Evolutionary conservation across 2,113 vertebrate genomes (phyloP), one percentile per base, ranked within the genome.

Genomic region (Paramisgurnus dabryanus): DNA sequence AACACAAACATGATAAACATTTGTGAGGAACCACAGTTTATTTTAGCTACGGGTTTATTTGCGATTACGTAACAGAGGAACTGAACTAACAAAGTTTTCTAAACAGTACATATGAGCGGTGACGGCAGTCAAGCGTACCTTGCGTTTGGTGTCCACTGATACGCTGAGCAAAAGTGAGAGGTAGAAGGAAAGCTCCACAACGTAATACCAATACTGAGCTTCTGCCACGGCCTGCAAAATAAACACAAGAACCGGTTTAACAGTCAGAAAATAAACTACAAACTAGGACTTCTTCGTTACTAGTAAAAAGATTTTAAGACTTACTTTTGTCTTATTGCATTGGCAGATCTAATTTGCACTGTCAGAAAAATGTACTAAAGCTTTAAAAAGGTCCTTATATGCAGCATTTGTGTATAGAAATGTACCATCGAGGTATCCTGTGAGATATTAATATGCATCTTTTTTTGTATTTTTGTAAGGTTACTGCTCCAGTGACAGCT

Each of bases 131-230:
- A 67, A 45, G 86, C 95, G 93, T 86, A 99, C 97, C 93, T 98
- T 99, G 78, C 97, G 93, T 83, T 95, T 97, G 87, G 95, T 85
- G 0, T 99, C 97, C 7, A 96, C 96, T 45, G 95, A 95, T 81
- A 98, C 84, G 0, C 91, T 94, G 58, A 98, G 88, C 7, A 97
- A 91, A 87, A 99, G 89, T 0, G 96, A 97, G 85, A 92, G 80
- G 90, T 98, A 98, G 91, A 97, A 98, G 53, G 93, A 89, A 87
- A 98, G 86, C 83, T 98, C 95, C 84, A 95, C 40, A 75, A 96
- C 87, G 89, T 98, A 99, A 89, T 96, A 99, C 93, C 92, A 95
- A 86, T 92, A 95, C 73, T 97, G 88, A 40, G 88, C 85, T 0
- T 90, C 80, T 0, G 90, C 86, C 76, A 99, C 87, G 0, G 92